A percentile compares a stretch with the other conserved stretches of the same genome.
Evolutionary conservation across 2,888 invertebrate genomes (phyloP).

Genomic region (Pammene aurita): DNA sequence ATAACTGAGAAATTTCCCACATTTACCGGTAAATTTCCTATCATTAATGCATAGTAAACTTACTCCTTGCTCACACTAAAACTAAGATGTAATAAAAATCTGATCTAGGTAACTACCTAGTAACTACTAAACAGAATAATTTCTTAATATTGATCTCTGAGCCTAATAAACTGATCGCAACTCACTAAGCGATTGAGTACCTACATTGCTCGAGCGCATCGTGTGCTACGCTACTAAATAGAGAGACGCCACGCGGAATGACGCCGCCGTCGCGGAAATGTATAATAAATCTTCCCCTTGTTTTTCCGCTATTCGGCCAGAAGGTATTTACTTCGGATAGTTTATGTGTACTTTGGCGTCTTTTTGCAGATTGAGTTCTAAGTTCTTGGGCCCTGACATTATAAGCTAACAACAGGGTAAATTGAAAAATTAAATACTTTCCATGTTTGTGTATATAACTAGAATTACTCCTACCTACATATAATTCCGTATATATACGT

Average conservation of each 20-base stretch:
- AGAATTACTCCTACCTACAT: too few relatives aligned
- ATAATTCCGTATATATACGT: too few relatives aligned
- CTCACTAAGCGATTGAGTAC: background rate
- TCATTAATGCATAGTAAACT: too few relatives aligned
- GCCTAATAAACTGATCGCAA: background rate
- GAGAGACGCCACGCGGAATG: conserved; percentile 55
- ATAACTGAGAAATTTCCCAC: too few relatives aligned
- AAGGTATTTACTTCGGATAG: conserved; percentile 35
- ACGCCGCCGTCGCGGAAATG: conserved; percentile 53
- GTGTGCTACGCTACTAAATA: conserved; percentile 53
- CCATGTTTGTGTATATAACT: too few relatives aligned
- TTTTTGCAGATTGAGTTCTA: conserved; percentile 35
- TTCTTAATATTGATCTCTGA: too few relatives aligned
- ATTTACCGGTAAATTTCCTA: too few relatives aligned
- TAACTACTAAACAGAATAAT: too few relatives aligned
- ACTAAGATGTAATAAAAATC: too few relatives aligned
- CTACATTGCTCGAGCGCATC: background rate
- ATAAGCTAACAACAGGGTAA: background rate
- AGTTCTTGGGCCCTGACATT: conserved; percentile 12
- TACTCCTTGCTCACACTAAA: too few relatives aligned
- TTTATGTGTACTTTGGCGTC: conserved; percentile 19
- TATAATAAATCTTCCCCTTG: conserved; percentile 64
- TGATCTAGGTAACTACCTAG: too few relatives aligned
- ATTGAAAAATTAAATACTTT: too few relatives aligned
- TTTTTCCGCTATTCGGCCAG: conserved; percentile 52